phyloP scores from a whole-genome alignment of 2,797 vertebrate genomes.

The Florisuga fusca region DNA sequence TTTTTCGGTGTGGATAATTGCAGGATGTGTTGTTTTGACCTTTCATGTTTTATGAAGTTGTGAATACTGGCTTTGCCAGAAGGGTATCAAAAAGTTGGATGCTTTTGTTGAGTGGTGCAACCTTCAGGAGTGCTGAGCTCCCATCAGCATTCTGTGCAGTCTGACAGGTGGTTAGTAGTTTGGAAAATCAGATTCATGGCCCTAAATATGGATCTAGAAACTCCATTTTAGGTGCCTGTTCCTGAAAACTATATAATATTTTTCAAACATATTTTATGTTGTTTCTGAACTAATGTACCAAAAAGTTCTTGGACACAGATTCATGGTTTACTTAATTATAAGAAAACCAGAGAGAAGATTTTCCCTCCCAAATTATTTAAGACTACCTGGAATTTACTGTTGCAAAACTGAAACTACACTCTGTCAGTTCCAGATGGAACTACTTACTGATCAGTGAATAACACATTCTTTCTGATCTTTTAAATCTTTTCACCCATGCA shows the following conservation, averaged over 20 bases:
- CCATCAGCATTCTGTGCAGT: neutral
- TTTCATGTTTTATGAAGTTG: neutral
- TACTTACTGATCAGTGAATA: neutral
- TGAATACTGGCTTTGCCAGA: neutral
- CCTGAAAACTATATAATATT: slow-evolving; percentile 7
- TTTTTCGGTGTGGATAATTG: slow-evolving; percentile 28
- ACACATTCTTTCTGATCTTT: neutral
- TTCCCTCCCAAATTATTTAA: slow-evolving; percentile 34
- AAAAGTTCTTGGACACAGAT: slow-evolving; percentile 48
- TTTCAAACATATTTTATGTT: slow-evolving; percentile 28
- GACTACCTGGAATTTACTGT: slow-evolving; percentile 6
- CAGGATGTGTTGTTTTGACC: slow-evolving; percentile 18
- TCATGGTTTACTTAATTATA: slow-evolving; percentile 30
- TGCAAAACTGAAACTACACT: slow-evolving; percentile 23
- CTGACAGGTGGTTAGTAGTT: neutral
- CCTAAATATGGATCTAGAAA: slow-evolving; percentile 4
- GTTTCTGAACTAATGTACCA: slow-evolving; percentile 60
- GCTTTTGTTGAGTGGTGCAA: neutral
- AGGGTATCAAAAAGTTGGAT: slow-evolving; percentile 45
- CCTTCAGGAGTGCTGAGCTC: neutral
- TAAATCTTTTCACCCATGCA: neutral
- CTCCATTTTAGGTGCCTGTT: slow-evolving; percentile 4
- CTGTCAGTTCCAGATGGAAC: neutral
- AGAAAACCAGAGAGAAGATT: slow-evolving; percentile 29
- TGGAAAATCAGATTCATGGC: slow-evolving; percentile 29